Conservation (phyloP, 2,888 invertebrate species). For the Campoplex capitator region DNA sequence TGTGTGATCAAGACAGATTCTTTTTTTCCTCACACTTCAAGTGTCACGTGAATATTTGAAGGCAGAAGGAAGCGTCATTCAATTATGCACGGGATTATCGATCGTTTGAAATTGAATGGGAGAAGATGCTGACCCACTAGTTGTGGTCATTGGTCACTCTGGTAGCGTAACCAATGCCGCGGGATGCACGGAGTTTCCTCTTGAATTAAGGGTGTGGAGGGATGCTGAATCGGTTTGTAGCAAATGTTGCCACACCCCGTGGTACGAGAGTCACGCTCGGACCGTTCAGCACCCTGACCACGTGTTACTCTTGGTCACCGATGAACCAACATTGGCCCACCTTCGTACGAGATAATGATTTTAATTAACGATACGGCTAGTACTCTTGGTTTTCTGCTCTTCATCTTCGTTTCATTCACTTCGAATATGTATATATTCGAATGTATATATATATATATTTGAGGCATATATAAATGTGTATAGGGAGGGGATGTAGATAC, state of each 20-base stretch:
- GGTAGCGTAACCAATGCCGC: conserved; percentile 31
- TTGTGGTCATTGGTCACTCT: conserved; percentile 56
- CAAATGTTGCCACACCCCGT: conserved; percentile 67
- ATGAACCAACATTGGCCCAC: conserved; percentile 35
- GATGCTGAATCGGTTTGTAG: conserved; percentile 53
- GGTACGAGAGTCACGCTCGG: conserved; percentile 69
- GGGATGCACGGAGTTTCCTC: conserved; percentile 17
- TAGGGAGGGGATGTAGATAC: conserved; percentile 21
- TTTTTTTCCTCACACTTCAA: neutral
- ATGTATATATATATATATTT: neutral
- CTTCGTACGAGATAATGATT: conserved; percentile 64
- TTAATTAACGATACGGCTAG: conserved; percentile 64
- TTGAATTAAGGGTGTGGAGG: conserved; percentile 26
- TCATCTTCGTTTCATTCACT: neutral
- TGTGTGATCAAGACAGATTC: neutral
- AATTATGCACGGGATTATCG: conserved; percentile 70
- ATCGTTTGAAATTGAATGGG: conserved; percentile 43
- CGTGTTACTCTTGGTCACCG: conserved; percentile 69
- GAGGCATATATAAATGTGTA: neutral
- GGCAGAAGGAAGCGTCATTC: conserved; percentile 68
- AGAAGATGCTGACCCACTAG: conserved; percentile 71
- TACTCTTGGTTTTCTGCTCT: neutral
- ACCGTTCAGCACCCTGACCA: conserved; percentile 68
- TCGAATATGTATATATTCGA: neutral
- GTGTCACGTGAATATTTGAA: neutral